Conservation (phyloP, 2,888 invertebrate genomes). For the Nymphalis urticae region DNA sequence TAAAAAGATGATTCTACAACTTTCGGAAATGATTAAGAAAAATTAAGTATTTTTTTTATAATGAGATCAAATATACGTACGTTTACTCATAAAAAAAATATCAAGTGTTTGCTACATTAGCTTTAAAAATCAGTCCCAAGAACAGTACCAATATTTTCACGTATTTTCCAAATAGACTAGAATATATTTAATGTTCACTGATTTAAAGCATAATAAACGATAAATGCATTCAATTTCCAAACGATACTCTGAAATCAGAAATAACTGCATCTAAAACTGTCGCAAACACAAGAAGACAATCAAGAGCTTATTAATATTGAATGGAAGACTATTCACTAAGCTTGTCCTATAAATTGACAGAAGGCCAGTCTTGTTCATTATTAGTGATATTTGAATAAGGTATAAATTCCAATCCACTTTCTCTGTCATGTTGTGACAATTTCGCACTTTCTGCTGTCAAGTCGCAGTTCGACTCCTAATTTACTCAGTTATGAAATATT, state of each 20-base stretch:
- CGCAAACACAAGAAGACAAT: not conserved
- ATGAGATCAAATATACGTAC: no score
- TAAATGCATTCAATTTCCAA: not conserved
- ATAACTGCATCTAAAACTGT: slow-evolving; percentile 2
- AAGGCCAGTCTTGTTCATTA: slow-evolving; percentile 27
- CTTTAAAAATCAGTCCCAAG: no score
- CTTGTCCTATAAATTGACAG: slow-evolving; percentile 19
- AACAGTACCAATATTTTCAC: no score
- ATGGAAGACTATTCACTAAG: not conserved
- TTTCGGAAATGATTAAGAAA: no score
- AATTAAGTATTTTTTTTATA: no score
- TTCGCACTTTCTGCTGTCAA: slow-evolving; percentile 39
- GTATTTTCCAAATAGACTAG: no score
- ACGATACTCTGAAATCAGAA: not conserved
- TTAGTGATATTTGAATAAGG: slow-evolving; percentile 38
- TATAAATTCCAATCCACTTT: slow-evolving; percentile 37
- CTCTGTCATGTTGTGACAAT: slow-evolving; percentile 34
- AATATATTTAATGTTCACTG: no score
- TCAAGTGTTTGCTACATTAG: no score
- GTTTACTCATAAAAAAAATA: no score
- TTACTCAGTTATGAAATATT: slow-evolving; percentile 17
- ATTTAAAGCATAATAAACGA: not conserved
- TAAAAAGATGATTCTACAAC: no score
- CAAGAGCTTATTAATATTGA: not conserved
- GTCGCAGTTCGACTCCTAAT: slow-evolving; percentile 25